phyloP scores from a whole-genome alignment of 2,797 vertebrate species.

The Acomys russatus region DNA sequence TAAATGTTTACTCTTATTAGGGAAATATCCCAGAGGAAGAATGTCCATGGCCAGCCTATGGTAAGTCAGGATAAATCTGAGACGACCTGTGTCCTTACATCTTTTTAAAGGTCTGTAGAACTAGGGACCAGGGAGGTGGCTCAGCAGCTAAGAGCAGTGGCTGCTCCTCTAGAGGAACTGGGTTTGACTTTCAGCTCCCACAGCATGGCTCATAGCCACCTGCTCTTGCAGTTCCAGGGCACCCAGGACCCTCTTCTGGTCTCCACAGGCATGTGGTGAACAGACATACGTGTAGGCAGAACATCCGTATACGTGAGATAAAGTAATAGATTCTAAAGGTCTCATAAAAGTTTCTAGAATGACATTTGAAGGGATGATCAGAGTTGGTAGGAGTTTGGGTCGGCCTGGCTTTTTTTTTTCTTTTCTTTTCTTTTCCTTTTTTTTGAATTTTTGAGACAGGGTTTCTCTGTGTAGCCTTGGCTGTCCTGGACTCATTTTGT shows the following conservation, averaged over 20 bases:
- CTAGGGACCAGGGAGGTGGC: too few species aligned
- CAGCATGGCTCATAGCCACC: neutral
- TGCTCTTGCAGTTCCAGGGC: neutral
- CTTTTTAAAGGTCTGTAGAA: neutral
- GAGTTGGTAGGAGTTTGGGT: conserved; percentile 26
- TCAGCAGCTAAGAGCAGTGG: neutral
- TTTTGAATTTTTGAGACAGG: too few species aligned
- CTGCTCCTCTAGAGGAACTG: neutral
- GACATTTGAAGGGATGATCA: conserved; percentile 12
- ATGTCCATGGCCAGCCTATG: neutral
- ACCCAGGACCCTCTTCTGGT: neutral
- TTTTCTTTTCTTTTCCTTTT: too few species aligned
- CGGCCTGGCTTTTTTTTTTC: neutral
- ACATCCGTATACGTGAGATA: neutral
- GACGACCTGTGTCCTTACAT: neutral
- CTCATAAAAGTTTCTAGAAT: conserved; percentile 15
- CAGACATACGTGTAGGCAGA: neutral
- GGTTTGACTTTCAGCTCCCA: neutral
- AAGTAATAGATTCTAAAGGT: neutral
- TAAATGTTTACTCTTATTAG: neutral
- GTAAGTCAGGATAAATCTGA: neutral
- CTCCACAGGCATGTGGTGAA: neutral
- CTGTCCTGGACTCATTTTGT: too few species aligned
- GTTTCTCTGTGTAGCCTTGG: too few species aligned
- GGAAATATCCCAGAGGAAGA: conserved; percentile 29